Conservation (phyloP, 2,797 vertebrate genomes). For the Morelia viridis region DNA sequence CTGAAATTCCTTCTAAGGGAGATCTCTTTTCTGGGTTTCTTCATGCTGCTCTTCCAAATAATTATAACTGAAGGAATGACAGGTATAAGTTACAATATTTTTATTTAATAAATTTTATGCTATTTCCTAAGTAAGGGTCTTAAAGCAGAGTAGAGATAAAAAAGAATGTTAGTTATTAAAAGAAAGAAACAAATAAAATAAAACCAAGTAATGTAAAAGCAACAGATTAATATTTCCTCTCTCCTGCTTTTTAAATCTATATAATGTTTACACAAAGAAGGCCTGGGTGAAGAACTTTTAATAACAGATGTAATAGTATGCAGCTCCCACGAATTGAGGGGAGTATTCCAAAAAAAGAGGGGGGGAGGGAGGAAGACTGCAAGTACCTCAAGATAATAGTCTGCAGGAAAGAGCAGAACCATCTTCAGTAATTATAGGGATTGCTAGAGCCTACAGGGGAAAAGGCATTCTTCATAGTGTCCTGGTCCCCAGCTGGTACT, state of each 20-base stretch:
- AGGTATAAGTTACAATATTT: background rate
- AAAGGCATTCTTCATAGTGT: too few relatives aligned
- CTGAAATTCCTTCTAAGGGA: background rate
- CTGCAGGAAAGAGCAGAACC: background rate
- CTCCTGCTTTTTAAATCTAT: background rate
- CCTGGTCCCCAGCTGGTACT: too few relatives aligned
- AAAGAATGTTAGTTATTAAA: background rate
- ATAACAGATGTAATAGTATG: background rate
- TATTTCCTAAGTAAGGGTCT: background rate
- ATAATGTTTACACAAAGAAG: background rate
- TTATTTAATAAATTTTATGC: background rate
- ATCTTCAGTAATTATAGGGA: background rate
- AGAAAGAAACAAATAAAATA: background rate
- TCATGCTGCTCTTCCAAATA: background rate
- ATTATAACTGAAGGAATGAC: background rate
- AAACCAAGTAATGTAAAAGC: background rate
- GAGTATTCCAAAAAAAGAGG: background rate
- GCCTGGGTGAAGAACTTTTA: background rate
- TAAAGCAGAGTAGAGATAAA: background rate
- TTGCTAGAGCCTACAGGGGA: too few relatives aligned
- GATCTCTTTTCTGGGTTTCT: background rate
- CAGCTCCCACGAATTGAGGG: background rate
- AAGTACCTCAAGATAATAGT: background rate
- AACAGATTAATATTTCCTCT: background rate
- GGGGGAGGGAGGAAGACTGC: background rate